These are phyloP conservation scores for Ophioninae sp. DNA, from an alignment of 2,888 invertebrate genomes.

Conservation along the genomic window DNA sequence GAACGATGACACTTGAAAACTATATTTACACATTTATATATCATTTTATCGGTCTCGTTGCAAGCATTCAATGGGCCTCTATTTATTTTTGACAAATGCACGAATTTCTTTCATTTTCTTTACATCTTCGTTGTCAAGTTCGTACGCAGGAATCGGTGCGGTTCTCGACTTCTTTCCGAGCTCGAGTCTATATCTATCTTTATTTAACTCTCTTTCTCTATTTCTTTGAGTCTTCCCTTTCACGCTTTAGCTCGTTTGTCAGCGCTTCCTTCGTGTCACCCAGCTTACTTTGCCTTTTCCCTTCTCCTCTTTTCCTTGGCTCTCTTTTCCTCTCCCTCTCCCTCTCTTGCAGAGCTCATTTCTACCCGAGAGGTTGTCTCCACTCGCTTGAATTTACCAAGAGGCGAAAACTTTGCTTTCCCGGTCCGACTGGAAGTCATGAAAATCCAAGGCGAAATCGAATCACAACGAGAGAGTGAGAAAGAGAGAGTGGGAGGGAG, in stretches of 20 bases:
- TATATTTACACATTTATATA: background rate
- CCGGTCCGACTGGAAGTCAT: slow-evolving; percentile 51
- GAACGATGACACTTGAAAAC: too few relatives aligned
- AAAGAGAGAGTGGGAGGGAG: slow-evolving; percentile 29
- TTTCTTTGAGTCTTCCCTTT: slow-evolving; percentile 20
- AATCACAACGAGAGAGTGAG: slow-evolving; percentile 41
- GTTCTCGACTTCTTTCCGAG: slow-evolving; percentile 57
- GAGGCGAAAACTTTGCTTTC: slow-evolving; percentile 43
- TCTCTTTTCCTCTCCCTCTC: slow-evolving; percentile 19
- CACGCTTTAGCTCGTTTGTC: too few relatives aligned
- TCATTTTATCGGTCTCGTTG: background rate
- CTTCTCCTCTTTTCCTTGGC: too few relatives aligned
- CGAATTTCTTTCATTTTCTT: slow-evolving; percentile 27
- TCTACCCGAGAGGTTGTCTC: slow-evolving; percentile 64
- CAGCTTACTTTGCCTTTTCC: too few relatives aligned
- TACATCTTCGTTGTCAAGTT: slow-evolving; percentile 58
- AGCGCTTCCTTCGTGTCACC: too few relatives aligned
- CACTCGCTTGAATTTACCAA: slow-evolving; percentile 45
- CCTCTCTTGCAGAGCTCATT: slow-evolving; percentile 54
- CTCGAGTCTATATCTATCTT: slow-evolving; percentile 61
- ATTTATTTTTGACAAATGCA: slow-evolving; percentile 1
- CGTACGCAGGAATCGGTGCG: slow-evolving; percentile 70
- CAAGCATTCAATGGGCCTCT: background rate
- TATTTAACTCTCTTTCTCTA: slow-evolving; percentile 36
- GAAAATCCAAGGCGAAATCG: slow-evolving; percentile 43